phyloP scores from a whole-genome alignment of 2,797 vertebrate species.

The Ctenopoma multispine region DNA sequence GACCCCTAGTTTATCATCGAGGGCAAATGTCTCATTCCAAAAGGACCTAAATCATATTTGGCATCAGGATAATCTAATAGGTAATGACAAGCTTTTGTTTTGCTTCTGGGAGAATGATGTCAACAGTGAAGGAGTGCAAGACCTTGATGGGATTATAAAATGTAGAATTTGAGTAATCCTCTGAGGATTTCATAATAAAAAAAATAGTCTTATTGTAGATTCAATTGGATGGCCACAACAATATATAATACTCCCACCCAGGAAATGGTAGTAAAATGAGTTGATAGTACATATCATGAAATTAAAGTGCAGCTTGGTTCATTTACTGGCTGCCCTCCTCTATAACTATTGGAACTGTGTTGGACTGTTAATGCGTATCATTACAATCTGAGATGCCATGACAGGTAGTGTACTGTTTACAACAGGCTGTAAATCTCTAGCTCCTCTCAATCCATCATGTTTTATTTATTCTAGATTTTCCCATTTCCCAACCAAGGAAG shows the following conservation, averaged over 20 bases:
- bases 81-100: constrained; percentile 65
- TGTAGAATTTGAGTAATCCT: constrained; percentile 65
- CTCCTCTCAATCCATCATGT: constrained; percentile 19
- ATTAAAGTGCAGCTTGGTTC: constrained; percentile 34
- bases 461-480: constrained; percentile 35
- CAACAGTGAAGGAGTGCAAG: constrained; percentile 54
- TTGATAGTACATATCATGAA: constrained; percentile 44
- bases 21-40: constrained; percentile 65
- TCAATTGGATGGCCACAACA: constrained; percentile 12
- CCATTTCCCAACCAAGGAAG: constrained; percentile 1
- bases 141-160: constrained; percentile 72
- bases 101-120: constrained; percentile 52
- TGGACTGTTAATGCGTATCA: constrained; percentile 58
- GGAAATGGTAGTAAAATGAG: constrained; percentile 43
- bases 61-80: constrained; percentile 72
- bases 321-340: constrained; percentile 13
- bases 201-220: constrained; percentile 27
- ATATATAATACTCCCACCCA: constrained; percentile 28
- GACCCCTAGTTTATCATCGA: constrained; percentile 55
- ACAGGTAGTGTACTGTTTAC: constrained; percentile 57
- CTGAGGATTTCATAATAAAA: constrained; percentile 53
- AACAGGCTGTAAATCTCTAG: constrained; percentile 18
- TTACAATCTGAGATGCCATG: constrained; percentile 54
- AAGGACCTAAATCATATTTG: constrained; percentile 73
- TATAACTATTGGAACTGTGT: constrained; percentile 22